These are phyloP conservation scores for Cacatua alba DNA, from an alignment of 2,113 vertebrate genomes.

Conservation along the genomic window DNA sequence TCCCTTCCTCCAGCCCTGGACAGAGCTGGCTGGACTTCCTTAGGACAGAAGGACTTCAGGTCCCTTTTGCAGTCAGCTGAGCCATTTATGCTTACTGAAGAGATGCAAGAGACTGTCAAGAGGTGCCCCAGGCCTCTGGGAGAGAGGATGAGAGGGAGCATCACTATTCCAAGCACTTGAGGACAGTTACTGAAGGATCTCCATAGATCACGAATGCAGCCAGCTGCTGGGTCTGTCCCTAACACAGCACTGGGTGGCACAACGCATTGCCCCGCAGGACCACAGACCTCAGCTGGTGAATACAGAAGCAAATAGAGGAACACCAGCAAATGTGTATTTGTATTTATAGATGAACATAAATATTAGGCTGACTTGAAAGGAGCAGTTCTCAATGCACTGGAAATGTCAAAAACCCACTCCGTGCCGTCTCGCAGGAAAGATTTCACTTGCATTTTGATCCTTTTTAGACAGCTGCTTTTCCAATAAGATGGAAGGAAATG, in stretches of 20 bases:
- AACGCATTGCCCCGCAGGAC: not conserved
- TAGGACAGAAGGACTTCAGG: not conserved
- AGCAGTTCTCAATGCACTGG: not conserved
- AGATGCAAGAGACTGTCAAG: not conserved
- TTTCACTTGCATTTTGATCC: not conserved
- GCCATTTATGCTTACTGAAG: fast-evolving
- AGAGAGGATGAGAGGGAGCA: not conserved
- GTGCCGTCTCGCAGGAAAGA: not conserved
- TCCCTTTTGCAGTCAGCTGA: not conserved
- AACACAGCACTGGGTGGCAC: not conserved
- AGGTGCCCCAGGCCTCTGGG: not conserved
- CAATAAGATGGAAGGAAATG: not conserved
- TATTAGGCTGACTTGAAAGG: not conserved
- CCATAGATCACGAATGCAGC: not conserved
- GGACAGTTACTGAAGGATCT: fast-evolving
- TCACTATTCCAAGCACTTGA: not conserved
- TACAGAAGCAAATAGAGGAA: not conserved
- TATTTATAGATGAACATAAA: not conserved
- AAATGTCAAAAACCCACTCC: not conserved
- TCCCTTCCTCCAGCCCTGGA: not conserved
- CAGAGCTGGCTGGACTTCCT: not conserved
- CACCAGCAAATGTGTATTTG: not conserved
- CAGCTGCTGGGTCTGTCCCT: not conserved
- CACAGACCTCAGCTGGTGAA: not conserved
- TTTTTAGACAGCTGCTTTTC: not conserved